phyloP scores from a whole-genome alignment of 2,113 vertebrate species.

The Caloenas nicobarica region DNA sequence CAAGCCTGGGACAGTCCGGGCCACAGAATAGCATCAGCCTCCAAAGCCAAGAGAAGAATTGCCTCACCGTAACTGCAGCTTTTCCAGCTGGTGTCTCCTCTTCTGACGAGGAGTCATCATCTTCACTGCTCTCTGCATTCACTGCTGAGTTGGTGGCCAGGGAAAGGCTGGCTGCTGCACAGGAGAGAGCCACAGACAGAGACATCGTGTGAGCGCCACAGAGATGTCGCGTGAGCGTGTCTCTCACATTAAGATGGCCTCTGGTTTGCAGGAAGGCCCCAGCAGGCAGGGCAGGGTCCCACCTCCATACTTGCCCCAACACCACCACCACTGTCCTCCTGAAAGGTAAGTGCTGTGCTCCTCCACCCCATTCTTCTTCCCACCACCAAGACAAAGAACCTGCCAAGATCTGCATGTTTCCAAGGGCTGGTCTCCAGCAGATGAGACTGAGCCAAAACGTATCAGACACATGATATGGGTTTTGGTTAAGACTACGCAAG shows the following conservation, averaged over 20 bases:
- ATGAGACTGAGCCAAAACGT: neutral
- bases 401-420: neutral
- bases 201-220: neutral
- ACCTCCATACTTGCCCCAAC: neutral
- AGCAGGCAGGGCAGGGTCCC: neutral
- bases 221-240: neutral
- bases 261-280: neutral
- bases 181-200: neutral
- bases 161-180: slow-evolving; percentile 13
- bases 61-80: slow-evolving; percentile 22
- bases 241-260: accelerated
- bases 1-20: neutral
- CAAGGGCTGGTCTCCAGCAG: neutral
- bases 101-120: slow-evolving; percentile 63
- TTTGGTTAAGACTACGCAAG: neutral
- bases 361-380: neutral
- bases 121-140: slow-evolving; percentile 52
- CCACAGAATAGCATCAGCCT: neutral
- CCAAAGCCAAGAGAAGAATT: neutral
- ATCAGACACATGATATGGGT: neutral
- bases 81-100: slow-evolving; percentile 17
- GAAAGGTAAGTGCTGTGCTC: neutral
- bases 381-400: neutral
- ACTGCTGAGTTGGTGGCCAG: neutral
- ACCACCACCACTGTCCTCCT: neutral